phyloP scores from a whole-genome alignment of 2,113 vertebrate genomes.

The Gambusia affinis region DNA sequence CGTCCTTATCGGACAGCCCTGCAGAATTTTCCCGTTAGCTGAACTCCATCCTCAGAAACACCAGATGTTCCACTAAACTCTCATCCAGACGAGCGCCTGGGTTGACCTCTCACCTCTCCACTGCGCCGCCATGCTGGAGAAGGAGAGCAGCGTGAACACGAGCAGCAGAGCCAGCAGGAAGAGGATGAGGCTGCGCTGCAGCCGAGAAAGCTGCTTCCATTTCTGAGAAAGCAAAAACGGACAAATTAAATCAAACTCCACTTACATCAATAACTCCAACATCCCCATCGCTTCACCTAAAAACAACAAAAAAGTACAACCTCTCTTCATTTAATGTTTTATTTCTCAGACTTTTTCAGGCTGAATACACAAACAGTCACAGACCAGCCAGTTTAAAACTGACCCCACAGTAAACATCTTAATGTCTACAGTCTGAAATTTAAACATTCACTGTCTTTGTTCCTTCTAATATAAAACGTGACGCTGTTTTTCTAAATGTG shows the following conservation, averaged over 20 bases:
- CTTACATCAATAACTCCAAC: not conserved
- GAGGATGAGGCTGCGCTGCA: conserved; percentile 89
- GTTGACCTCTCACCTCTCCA: conserved; percentile 82
- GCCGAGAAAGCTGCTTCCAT: conserved; percentile 96
- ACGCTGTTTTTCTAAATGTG: too few species aligned
- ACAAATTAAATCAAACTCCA: not conserved
- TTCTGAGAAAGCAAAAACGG: conserved; percentile 79
- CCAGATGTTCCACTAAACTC: not conserved
- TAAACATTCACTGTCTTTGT: too few species aligned
- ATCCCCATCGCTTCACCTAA: too few species aligned
- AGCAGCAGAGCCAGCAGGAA: conserved; percentile 83
- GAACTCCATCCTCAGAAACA: not conserved
- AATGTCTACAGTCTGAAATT: too few species aligned
- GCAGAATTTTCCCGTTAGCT: not conserved
- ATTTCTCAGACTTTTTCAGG: too few species aligned
- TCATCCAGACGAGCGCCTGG: not conserved
- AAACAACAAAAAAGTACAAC: conserved; percentile 4
- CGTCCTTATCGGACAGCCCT: conserved; percentile 77
- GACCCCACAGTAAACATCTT: too few species aligned
- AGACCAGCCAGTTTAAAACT: too few species aligned
- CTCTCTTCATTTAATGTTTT: conserved; percentile 19
- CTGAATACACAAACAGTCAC: too few species aligned
- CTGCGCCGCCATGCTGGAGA: conserved; percentile 76
- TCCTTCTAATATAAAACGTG: too few species aligned
- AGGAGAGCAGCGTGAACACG: conserved; percentile 84